Base-by-base conservation (phyloP, 2,113 vertebrate genomes). In the Eupsittula cactorum region DNA sequence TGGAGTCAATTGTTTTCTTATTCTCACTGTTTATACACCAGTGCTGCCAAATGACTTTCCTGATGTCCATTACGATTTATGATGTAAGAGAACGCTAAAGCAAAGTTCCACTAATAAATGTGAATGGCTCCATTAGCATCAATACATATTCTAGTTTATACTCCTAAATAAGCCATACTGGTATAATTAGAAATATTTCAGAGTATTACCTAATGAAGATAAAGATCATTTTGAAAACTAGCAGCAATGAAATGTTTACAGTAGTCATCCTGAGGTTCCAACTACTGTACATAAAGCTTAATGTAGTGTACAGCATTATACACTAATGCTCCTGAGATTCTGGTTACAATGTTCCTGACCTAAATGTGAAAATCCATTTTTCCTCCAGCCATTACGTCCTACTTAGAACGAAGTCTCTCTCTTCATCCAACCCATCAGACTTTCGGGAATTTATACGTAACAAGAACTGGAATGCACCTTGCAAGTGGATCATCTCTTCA, bases 221-320 rank as follows among this genome's bases (percentile, higher is more conserved):
- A 70, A 95, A 95, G 86, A 86, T 94, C 95, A 82, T 44, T 71
- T 55, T 64, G 29, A 92, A 93, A 95, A 91, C 60, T 2, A 73
- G 31, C 62, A 93, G 52, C 69, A 62, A 86, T 75, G 28, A 57
- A 57, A 89, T 91, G 92, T 91, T 94, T 96, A 82, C 49, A 91
- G 76, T 59, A 91, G n/a, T 21, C 35, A 75, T 84, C 67, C 53
- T 3, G 5, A 90, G 77, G 49, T 79, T 91, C 85, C 65, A 84
- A 59, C 60, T 78, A 57, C 73, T 84, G 42, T 68, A 35, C 83
- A 89, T 89, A 95, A 96, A 96, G 80, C 88, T 94, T 94, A 93
- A 93, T 92, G 90, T 86, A 82, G 80, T 79, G 69, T 92, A 87
- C 44, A 57, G 49, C 62, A 79, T 82, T 53, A 79, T 25, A 59